Evolutionary conservation across 2,113 vertebrate genomes (phyloP).

Genomic region (Cynoglossus semilaevis): DNA sequence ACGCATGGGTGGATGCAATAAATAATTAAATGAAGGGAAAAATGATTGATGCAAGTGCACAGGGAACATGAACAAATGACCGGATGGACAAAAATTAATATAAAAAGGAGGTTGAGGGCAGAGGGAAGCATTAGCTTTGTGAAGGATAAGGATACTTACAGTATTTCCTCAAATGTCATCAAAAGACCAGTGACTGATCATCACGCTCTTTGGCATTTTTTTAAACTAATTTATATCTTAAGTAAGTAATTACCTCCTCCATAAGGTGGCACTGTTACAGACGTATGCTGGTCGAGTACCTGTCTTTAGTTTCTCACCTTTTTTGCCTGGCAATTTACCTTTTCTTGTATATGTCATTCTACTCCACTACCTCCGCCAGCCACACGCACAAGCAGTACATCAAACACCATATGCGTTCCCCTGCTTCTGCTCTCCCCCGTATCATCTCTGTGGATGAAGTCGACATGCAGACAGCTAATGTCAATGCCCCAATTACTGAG

Average conservation of each 20-base stretch:
- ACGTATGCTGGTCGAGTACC: not conserved
- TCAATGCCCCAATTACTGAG: constrained; percentile 62
- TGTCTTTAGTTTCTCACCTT: not conserved
- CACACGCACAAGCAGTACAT: not conserved
- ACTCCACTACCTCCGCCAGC: too few relatives aligned
- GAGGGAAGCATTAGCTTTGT: constrained; percentile 23
- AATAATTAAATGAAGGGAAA: constrained; percentile 21
- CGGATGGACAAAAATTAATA: constrained; percentile 11
- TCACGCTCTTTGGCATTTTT: too few relatives aligned
- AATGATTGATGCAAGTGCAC: constrained; percentile 16
- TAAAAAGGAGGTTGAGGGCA: constrained; percentile 11
- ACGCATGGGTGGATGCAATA: constrained; percentile 30
- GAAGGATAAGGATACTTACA: constrained; percentile 17
- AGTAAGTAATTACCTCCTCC: constrained; percentile 24
- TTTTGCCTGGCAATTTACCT: not conserved
- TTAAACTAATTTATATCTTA: constrained; percentile 40
- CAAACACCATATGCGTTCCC: not conserved
- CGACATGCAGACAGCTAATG: constrained; percentile 51
- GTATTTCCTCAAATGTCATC: constrained; percentile 40
- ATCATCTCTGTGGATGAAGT: constrained; percentile 36
- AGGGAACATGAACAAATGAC: not conserved
- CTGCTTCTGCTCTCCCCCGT: constrained; percentile 3
- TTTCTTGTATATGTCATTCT: not conserved
- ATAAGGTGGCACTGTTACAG: too few relatives aligned
- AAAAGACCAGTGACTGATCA: too few relatives aligned